Percentiles rank a stretch among this genome's conserved stretches.
Conservation (phyloP, 2,888 invertebrate genomes). For the Mimas tiliae region DNA sequence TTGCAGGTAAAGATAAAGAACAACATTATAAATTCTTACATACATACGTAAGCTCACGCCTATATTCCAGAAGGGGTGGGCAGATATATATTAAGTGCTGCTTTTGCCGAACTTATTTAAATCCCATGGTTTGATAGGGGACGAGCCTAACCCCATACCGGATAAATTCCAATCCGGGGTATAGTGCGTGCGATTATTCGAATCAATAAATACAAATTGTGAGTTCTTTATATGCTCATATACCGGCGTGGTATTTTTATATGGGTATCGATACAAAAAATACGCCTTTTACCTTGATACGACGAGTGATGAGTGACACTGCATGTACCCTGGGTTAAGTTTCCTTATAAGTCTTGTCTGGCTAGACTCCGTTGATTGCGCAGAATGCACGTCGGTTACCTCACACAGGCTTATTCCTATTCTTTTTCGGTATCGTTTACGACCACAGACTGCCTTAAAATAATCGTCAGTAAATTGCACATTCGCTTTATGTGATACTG, state of each 20-base stretch:
- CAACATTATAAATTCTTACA: too few species aligned
- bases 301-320: conserved; percentile 38
- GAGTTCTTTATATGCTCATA: too few species aligned
- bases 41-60: too few species aligned
- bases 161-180: too few species aligned
- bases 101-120: too few species aligned
- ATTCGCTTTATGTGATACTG: background rate
- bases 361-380: conserved; percentile 18
- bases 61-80: too few species aligned
- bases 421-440: conserved; percentile 1
- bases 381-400: background rate
- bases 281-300: conserved; percentile 36
- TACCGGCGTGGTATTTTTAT: background rate
- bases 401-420: conserved; percentile 7
- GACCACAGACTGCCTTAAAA: background rate
- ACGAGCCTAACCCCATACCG: too few species aligned
- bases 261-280: conserved; percentile 13
- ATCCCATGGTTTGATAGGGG: too few species aligned
- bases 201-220: too few species aligned
- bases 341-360: conserved; percentile 51
- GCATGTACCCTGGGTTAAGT: conserved; percentile 39
- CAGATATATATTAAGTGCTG: too few species aligned
- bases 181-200: too few species aligned
- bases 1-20: too few species aligned
- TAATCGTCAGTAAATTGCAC: background rate